A percentile compares a stretch with the other conserved stretches of the same genome.
Conservation (phyloP, 1,140 invertebrate genomes). For the Belonocnema kinseyi region DNA sequence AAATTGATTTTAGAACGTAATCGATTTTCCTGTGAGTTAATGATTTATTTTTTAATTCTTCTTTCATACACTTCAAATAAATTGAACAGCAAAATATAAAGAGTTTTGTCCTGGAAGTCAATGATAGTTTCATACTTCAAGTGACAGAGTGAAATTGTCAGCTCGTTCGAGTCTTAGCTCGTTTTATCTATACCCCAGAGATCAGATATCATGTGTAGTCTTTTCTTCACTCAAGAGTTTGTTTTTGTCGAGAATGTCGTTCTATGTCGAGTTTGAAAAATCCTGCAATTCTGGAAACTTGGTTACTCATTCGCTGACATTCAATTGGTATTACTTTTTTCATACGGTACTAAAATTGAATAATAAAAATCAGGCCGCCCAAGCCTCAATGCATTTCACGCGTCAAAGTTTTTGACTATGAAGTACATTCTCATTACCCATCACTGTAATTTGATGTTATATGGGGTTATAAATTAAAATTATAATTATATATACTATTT, state of each 20-base stretch:
- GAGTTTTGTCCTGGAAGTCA: neutral
- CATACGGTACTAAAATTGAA: neutral
- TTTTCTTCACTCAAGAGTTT: slow-evolving; percentile 1
- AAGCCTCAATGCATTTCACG: too few relatives aligned
- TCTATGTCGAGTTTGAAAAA: neutral
- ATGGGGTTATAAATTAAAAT: too few relatives aligned
- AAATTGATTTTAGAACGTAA: too few relatives aligned
- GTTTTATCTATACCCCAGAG: neutral
- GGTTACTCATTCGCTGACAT: neutral
- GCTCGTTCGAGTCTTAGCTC: neutral
- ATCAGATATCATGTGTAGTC: neutral
- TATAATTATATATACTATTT: too few relatives aligned
- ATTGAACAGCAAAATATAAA: neutral
- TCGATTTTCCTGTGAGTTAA: too few relatives aligned
- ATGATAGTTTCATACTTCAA: neutral
- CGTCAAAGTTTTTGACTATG: too few relatives aligned
- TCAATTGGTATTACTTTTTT: neutral
- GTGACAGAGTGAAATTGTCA: neutral
- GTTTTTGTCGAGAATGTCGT: neutral
- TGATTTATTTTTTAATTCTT: too few relatives aligned
- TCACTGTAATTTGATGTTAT: too few relatives aligned
- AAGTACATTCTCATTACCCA: too few relatives aligned
- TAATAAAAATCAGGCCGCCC: too few relatives aligned
- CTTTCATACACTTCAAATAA: too few relatives aligned
- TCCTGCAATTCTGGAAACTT: neutral